These are phyloP conservation scores for Donacobius atricapilla DNA, from an alignment of 2,113 vertebrate species.

Conservation along the genomic window DNA sequence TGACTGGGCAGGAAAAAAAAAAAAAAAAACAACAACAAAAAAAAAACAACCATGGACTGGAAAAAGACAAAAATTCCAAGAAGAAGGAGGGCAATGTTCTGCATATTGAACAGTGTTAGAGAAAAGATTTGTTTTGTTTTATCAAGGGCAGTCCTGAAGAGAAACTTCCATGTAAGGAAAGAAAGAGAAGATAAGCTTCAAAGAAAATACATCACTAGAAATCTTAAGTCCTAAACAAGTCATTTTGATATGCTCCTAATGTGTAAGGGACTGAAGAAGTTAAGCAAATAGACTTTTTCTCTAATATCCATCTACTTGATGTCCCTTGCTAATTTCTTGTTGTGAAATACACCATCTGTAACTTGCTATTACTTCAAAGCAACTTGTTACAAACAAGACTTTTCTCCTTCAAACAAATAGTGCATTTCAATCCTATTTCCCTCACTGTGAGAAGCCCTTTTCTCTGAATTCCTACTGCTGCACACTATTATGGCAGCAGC, in stretches of 20 bases:
- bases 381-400: neutral
- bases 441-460: neutral
- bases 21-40: too few species aligned
- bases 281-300: neutral
- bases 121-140: neutral
- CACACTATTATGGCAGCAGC: neutral
- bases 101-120: neutral
- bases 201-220: neutral
- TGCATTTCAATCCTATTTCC: neutral
- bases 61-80: neutral
- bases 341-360: neutral
- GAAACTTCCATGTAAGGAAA: neutral
- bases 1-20: neutral
- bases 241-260: neutral
- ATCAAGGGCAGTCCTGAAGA: neutral
- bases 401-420: neutral
- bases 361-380: neutral
- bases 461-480: neutral
- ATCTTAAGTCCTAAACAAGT: neutral
- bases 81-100: conserved; percentile 12
- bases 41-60: neutral
- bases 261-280: neutral
- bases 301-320: neutral
- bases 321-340: neutral
- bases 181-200: neutral